Evolutionary conservation across 2,888 invertebrate species (phyloP).

Genomic region (Pandemis heparana): DNA sequence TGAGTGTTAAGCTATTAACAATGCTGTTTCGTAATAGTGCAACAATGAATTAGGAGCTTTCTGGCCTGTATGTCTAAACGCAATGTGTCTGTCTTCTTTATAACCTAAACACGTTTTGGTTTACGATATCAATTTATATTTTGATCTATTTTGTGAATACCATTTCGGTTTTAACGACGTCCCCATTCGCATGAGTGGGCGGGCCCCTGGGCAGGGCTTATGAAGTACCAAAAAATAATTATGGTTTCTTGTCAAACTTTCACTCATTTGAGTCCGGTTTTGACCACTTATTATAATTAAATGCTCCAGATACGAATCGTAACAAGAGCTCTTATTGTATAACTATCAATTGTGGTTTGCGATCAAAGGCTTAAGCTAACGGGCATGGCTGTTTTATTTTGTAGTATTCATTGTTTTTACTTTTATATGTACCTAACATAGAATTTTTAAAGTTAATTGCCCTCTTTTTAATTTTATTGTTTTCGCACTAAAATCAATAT

Average conservation of each 20-base stretch:
- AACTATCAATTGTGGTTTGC: constrained; percentile 30
- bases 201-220: constrained; percentile 24
- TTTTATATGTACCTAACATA: no score
- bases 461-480: no score
- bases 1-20: constrained; percentile 49
- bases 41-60: constrained; percentile 18
- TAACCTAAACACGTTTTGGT: not conserved
- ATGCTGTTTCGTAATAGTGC: constrained; percentile 26
- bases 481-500: no score
- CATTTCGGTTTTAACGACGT: constrained; percentile 19
- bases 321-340: constrained; percentile 37
- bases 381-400: not conserved
- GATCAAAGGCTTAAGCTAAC: constrained; percentile 12
- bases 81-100: not conserved
- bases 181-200: constrained; percentile 25
- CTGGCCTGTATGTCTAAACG: not conserved
- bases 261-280: constrained; percentile 59
- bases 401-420: not conserved
- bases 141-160: constrained; percentile 7
- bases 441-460: no score
- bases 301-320: constrained; percentile 42
- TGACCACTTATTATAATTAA: constrained; percentile 54
- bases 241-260: constrained; percentile 53
- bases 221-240: constrained; percentile 39
- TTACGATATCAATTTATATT: not conserved